Conservation (phyloP, 92 coral and sea anemone genomes). For the Zoanthus sociatus region DNA sequence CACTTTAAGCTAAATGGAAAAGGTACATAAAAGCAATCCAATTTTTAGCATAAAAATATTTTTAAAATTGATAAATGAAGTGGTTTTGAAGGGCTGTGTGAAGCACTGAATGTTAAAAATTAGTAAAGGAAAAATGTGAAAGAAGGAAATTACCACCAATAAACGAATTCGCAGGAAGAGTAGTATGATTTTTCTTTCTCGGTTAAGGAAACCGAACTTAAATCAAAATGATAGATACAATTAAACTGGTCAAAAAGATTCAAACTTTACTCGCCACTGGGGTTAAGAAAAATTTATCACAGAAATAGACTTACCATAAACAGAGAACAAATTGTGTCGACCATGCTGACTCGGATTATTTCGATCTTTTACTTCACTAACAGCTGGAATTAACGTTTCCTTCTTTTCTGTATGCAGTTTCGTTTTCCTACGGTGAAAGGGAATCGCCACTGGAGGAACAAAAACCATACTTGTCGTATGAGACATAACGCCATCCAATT, state of each 20-base stretch:
- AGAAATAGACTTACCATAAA: slow-evolving; percentile 80
- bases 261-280: background rate
- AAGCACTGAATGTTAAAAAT: background rate
- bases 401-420: slow-evolving; percentile 60
- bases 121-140: slow-evolving; percentile 6
- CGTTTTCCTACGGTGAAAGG: slow-evolving; percentile 77
- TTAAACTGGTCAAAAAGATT: background rate
- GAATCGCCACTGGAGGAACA: slow-evolving; percentile 71
- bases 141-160: slow-evolving; percentile 29
- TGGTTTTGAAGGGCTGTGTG: background rate
- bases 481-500: slow-evolving; percentile 86
- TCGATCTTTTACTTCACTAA: slow-evolving; percentile 77
- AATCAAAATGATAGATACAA: background rate
- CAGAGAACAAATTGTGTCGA: slow-evolving; percentile 77
- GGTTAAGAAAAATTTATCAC: background rate
- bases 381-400: slow-evolving; percentile 67
- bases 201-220: background rate
- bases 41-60: background rate
- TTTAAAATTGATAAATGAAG: slow-evolving; percentile 9
- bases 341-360: slow-evolving; percentile 68
- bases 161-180: background rate
- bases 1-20: background rate
- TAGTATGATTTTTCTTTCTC: background rate
- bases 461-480: slow-evolving; percentile 81
- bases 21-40: background rate